These are phyloP conservation scores for Saturnia japonica DNA, from an alignment of 2,888 invertebrate species.

Conservation along the genomic window DNA sequence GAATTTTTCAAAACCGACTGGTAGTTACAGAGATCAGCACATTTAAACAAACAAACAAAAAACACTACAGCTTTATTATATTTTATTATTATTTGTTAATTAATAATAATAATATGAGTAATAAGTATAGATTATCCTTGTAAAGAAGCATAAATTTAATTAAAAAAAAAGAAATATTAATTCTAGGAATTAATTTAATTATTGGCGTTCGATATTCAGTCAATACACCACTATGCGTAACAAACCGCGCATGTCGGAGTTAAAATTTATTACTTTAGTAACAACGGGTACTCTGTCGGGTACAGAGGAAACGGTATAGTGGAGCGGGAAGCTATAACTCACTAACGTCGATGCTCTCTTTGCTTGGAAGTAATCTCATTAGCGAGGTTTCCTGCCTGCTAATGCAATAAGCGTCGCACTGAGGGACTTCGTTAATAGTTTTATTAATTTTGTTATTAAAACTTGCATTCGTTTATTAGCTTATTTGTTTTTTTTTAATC, in stretches of 20 bases:
- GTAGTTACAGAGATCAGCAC: too few species aligned
- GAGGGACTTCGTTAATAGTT: slow-evolving; percentile 32
- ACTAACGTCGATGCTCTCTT: slow-evolving; percentile 62
- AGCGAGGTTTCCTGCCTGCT: slow-evolving; percentile 47
- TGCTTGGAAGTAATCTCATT: slow-evolving; percentile 60
- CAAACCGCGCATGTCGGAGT: slow-evolving; percentile 39
- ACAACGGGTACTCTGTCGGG: slow-evolving; percentile 66
- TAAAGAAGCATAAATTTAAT: too few species aligned
- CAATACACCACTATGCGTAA: neutral
- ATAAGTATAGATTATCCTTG: too few species aligned
- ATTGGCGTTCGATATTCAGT: neutral
- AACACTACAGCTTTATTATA: too few species aligned
- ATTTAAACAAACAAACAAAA: too few species aligned
- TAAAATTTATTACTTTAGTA: slow-evolving; percentile 63
- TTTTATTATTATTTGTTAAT: too few species aligned
- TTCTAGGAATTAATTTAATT: neutral
- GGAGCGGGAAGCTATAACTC: slow-evolving; percentile 69
- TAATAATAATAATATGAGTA: too few species aligned
- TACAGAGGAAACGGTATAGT: slow-evolving; percentile 75
- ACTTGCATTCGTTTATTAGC: too few species aligned
- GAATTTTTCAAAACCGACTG: too few species aligned
- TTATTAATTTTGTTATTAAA: slow-evolving; percentile 24
- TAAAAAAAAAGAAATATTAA: neutral
- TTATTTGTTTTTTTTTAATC: too few species aligned
- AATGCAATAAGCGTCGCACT: slow-evolving; percentile 42